These are phyloP conservation scores for Cardiocondyla obscurior DNA, from an alignment of 1,140 invertebrate species.

Conservation along the genomic window DNA sequence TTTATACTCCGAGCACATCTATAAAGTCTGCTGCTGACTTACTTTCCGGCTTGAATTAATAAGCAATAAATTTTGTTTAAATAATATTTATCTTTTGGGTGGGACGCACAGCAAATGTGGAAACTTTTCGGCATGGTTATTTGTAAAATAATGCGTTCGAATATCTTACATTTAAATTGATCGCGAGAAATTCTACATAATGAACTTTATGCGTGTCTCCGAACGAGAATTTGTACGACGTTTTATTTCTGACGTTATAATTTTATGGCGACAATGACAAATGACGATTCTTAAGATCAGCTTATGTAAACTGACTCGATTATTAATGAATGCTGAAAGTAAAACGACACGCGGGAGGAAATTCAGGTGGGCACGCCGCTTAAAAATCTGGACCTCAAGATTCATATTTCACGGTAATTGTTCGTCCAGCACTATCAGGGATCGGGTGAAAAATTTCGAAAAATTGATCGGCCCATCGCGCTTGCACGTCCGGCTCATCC, in stretches of 20 bases:
- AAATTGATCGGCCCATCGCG: conserved; percentile 12
- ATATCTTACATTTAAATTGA: not conserved
- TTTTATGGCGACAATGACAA: not conserved
- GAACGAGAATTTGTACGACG: not conserved
- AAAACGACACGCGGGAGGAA: not conserved
- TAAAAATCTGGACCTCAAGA: conserved; percentile 4
- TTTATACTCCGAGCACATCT: not conserved
- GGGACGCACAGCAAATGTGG: not conserved
- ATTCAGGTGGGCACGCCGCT: not conserved
- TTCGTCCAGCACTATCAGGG: not conserved
- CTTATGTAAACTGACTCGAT: not conserved
- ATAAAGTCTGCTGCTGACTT: not conserved
- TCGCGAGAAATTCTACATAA: not conserved
- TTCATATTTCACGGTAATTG: conserved; percentile 2
- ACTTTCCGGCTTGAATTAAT: not conserved
- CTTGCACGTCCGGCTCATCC: conserved; percentile 4
- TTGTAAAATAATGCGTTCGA: not conserved
- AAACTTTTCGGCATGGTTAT: not conserved
- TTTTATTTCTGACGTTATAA: not conserved
- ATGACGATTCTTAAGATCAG: not conserved
- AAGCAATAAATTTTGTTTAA: not conserved
- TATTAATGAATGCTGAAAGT: not conserved
- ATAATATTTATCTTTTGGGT: not conserved
- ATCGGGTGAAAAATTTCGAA: conserved; percentile 7
- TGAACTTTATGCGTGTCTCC: not conserved